Evolutionary conservation across 2,888 invertebrate genomes (phyloP), one percentile per base, ranked within the genome.

Genomic region (Cheilosia pagana): DNA sequence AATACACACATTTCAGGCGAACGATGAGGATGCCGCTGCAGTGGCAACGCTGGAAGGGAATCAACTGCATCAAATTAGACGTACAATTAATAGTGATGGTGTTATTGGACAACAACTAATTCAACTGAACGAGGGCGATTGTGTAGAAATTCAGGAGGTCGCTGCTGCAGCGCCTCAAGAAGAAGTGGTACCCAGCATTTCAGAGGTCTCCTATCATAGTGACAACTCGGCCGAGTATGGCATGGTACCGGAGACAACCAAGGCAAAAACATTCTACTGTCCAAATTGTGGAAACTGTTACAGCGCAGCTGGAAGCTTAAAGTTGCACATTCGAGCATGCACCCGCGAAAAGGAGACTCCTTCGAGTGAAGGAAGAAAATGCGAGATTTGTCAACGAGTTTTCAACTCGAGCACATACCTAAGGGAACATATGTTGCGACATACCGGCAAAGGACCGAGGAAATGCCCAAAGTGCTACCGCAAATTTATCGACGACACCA

Each of bases 251-350:
- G 85, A 77, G 65, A 87, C 79, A 87, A 88, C 60, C 14, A 88
- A 86, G 45, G 88, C 87, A 52, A 91, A 91, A 78, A 89, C 91
- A 5, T 92, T 91, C 87, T 91, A 92, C 35, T 92, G 91, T 35
- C 90, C 91, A 4, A 92, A 92, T 55, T 92, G 91, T 53, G 91
- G 91, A 28, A 92, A 92, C 67, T 92, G 92, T 57, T 92, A 92
- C 35, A 90, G 91, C 68, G 91, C 91, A 14, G 92, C 91, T 10
- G 91, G 91, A 0, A 92, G 92, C 0, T 71, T 91, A 0, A 92
- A 92, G 77, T 86, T 92, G 6, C 91, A 92, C 43, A 92, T 92
- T 88, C 90, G 91, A 23, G 91, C 91, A 14, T 92, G 91, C 28
- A 79, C 92, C 52, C 90, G 91, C 0, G 90, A 90, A 25, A 90